Evolutionary conservation across 2,797 vertebrate species (phyloP).

Genomic region (Melanotaenia nigrans): DNA sequence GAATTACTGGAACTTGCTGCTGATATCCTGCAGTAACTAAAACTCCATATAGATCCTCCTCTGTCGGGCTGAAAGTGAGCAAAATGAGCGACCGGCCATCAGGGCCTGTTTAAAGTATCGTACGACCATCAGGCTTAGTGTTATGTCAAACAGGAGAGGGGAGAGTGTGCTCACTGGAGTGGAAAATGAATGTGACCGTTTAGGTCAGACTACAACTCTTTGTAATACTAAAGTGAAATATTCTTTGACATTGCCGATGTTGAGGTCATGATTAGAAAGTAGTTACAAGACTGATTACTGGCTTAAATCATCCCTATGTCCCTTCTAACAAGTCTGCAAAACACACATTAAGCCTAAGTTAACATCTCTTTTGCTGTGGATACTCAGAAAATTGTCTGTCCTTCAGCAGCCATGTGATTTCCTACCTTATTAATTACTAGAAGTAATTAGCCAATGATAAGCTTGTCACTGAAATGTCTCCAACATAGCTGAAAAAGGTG

Average conservation of each 20-base stretch:
- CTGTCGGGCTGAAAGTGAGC: constrained; percentile 1
- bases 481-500: constrained; percentile 49
- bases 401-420: constrained; percentile 15
- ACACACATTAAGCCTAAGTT: background rate
- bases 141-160: constrained; percentile 25
- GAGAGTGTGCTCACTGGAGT: constrained; percentile 16
- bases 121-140: constrained; percentile 21
- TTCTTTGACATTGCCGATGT: constrained; percentile 18
- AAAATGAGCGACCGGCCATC: constrained; percentile 24
- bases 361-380: constrained; percentile 2
- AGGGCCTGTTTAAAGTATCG: constrained; percentile 19
- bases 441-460: constrained; percentile 71
- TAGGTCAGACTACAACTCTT: constrained; percentile 9
- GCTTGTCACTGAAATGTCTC: constrained; percentile 64
- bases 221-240: constrained; percentile 16
- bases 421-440: constrained; percentile 60
- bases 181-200: constrained; percentile 46
- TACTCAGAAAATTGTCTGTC: constrained; percentile 11
- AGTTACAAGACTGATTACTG: constrained; percentile 14
- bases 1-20: constrained; percentile 22
- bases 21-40: constrained; percentile 9
- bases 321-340: background rate
- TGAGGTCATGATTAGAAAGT: constrained; percentile 7
- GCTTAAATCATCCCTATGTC: constrained; percentile 20
- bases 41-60: constrained; percentile 10